Conservation (phyloP, 2,888 invertebrate species). For the Onchidella celtica region DNA sequence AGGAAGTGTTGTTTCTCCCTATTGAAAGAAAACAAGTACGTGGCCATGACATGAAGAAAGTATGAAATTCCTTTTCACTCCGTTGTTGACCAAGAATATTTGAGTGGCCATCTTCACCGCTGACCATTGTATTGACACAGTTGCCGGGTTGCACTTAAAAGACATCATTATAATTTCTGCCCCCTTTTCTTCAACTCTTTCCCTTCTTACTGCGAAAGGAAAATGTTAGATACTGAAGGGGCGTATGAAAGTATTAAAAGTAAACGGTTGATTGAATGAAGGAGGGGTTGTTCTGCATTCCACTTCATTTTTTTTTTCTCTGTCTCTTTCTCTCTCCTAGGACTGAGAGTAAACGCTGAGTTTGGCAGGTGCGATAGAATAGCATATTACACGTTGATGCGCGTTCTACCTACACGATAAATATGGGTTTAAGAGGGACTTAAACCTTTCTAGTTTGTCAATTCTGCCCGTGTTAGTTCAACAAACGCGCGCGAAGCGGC, state of each 20-base stretch:
- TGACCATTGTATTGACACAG: slow-evolving; percentile 33
- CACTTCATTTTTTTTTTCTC: neutral
- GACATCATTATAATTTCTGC: slow-evolving; percentile 12
- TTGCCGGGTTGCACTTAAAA: neutral
- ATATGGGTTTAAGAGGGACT: slow-evolving; percentile 6
- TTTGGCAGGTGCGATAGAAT: neutral
- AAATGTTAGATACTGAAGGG: slow-evolving; percentile 20
- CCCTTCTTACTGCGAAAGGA: neutral
- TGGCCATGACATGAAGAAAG: slow-evolving; percentile 8
- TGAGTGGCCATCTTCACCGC: slow-evolving; percentile 14
- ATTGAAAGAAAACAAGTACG: neutral
- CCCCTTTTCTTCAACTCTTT: neutral
- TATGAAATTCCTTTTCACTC: slow-evolving; percentile 21
- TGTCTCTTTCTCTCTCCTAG: neutral
- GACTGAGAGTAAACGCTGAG: neutral
- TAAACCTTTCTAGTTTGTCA: slow-evolving; percentile 8
- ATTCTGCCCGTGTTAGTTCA: slow-evolving; percentile 22
- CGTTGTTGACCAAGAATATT: slow-evolving; percentile 32
- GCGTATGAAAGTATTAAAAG: slow-evolving; percentile 35
- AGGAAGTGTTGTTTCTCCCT: slow-evolving; percentile 14
- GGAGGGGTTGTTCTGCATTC: neutral
- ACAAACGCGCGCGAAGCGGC: slow-evolving; percentile 28
- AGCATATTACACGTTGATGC: neutral
- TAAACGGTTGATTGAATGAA: neutral
- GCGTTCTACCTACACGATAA: slow-evolving; percentile 3